Conservation (phyloP, 2,113 vertebrate genomes). For the Petrocephalus zakoni region DNA sequence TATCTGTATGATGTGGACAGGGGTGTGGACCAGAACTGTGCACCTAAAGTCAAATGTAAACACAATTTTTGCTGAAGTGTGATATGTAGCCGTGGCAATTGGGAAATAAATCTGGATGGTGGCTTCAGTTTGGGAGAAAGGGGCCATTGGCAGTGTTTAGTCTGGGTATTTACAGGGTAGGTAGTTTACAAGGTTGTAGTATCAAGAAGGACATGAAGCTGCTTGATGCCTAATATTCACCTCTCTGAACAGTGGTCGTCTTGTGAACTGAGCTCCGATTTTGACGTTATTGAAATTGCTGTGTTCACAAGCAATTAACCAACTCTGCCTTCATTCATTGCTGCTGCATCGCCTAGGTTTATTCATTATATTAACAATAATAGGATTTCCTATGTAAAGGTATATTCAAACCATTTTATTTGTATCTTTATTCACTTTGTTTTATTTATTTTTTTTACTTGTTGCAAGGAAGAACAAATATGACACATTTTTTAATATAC, state of each 20-base stretch:
- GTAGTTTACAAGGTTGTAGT: not conserved
- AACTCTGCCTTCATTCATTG: not conserved
- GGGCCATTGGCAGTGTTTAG: not conserved
- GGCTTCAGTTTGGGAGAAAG: not conserved
- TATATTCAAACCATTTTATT: not conserved
- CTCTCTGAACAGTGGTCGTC: not conserved
- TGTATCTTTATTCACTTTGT: not conserved
- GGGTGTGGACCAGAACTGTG: not conserved
- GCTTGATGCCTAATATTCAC: not conserved
- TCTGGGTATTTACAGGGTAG: not conserved
- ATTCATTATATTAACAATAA: not conserved
- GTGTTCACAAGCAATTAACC: not conserved
- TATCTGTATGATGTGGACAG: not conserved
- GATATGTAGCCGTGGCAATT: not conserved
- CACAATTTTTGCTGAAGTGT: not conserved
- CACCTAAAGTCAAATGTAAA: not conserved
- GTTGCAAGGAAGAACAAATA: not conserved
- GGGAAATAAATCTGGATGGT: not conserved
- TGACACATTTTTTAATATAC: not conserved
- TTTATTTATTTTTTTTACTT: not conserved
- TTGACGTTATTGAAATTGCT: not conserved
- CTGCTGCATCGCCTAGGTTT: not conserved
- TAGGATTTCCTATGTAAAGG: not conserved
- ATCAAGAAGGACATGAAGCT: not conserved
- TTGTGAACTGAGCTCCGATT: not conserved